Evolutionary conservation across 64 coral and sea anemone species (phyloP).

Genomic region (Actinia equina): DNA sequence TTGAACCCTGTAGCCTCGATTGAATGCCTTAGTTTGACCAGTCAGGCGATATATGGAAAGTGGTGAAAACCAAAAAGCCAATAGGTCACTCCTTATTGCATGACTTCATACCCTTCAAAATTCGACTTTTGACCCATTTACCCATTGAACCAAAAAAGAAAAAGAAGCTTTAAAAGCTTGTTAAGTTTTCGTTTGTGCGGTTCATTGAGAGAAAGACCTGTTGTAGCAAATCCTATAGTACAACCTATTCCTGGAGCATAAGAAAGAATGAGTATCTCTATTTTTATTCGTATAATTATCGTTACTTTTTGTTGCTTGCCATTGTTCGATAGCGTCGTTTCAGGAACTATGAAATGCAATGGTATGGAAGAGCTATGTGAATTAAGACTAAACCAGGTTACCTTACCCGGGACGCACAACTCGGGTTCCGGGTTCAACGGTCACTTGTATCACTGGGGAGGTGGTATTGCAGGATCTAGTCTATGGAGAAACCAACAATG

Average conservation of each 20-base stretch:
- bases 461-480: not conserved
- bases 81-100: no score
- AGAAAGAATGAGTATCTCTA: not conserved
- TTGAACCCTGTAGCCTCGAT: no score
- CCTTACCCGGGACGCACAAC: constrained; percentile 69
- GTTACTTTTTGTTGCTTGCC: not conserved
- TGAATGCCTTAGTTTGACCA: no score
- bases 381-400: constrained; percentile 48
- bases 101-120: no score
- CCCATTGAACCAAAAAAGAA: no score
- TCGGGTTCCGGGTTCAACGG: constrained; percentile 69
- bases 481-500: constrained; percentile 57
- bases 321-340: not conserved
- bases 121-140: no score
- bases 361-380: constrained; percentile 59
- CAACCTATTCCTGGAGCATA: not conserved
- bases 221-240: not conserved
- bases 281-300: not conserved
- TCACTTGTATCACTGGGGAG: constrained; percentile 41
- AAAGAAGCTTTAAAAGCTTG: no score
- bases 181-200: no score
- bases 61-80: no score
- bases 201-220: not conserved
- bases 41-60: no score
- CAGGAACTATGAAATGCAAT: constrained; percentile 31